Evolutionary conservation across 1,140 invertebrate genomes (phyloP), one percentile per base, ranked within the genome.

Genomic region (Argopecten irradians): DNA sequence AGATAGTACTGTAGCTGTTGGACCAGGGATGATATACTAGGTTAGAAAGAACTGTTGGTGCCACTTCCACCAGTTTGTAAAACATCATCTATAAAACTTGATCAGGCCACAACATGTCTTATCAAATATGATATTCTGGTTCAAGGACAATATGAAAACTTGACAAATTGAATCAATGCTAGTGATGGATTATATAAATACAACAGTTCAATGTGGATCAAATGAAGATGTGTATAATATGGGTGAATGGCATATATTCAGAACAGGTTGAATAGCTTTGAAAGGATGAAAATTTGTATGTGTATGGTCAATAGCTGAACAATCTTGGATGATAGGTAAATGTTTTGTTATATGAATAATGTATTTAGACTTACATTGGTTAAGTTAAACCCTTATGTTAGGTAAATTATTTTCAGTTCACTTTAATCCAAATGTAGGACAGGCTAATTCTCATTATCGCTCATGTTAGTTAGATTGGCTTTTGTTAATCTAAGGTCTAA

Each of bases 11-110:
- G n/a, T 71, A 28, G 14, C 36, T 39, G 36, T 39, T 39, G 13
- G 5, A 13, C 5, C 13, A 71, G 55, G 22, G 14, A n/a, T 28
- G 1, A 71, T n/a, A 28, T n/a, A n/a, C 22, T 28, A 71, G n/a
- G n/a, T 28, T 71, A 71, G 55, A 71, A 22, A 22, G 28, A 1
- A 28, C 7, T 28, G 13, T 71, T 71, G 55, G 28, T 71, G 55
- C 55, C 55, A 71, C 55, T 71, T 71, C 16, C 55, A 71, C n/a
- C 55, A 71, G 55, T 71, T n/a, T n/a, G n/a, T n/a, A n/a, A n/a
- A n/a, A n/a, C n/a, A 71, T 71, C 55, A 71, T 28, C 55, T 16
- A n/a, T 71, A n/a, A 28, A 46, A 46, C 13, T 19, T 46, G 55
- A 28, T 71, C 16, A 3, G n/a, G 28, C 55, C 16, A 28, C 22